A percentile compares a stretch with the other conserved stretches of the same genome.
These are phyloP conservation scores for Macrocentrus cingulum DNA, from an alignment of 1,140 invertebrate genomes.

Conservation along the genomic window DNA sequence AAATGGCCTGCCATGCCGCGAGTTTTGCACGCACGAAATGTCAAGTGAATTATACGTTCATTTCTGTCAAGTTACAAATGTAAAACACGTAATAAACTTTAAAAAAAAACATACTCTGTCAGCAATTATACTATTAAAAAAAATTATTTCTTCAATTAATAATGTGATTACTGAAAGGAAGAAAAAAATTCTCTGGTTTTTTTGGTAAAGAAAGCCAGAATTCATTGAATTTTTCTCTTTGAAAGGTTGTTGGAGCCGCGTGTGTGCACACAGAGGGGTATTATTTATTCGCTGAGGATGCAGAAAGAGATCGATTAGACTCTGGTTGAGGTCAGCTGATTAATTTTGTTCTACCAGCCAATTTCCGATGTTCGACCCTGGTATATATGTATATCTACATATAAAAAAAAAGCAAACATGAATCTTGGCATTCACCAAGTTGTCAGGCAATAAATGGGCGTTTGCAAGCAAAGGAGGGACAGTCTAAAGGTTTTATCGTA, in stretches of 20 bases:
- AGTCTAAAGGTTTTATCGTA: slow-evolving; percentile 12
- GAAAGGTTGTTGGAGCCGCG: neutral
- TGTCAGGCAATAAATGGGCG: slow-evolving; percentile 32
- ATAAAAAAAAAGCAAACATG: slow-evolving; percentile 25
- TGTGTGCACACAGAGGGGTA: neutral
- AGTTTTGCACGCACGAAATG: no score
- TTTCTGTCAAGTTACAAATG: no score
- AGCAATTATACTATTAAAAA: no score
- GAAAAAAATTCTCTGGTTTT: no score
- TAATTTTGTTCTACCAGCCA: slow-evolving; percentile 17
- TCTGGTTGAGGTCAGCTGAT: slow-evolving; percentile 7
- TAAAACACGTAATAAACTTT: no score
- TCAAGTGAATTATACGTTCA: no score
- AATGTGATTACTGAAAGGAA: no score
- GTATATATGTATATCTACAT: neutral
- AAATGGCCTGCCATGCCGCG: no score
- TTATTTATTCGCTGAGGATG: neutral
- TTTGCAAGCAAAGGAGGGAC: slow-evolving; percentile 22
- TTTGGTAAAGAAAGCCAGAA: neutral
- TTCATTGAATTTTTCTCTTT: no score
- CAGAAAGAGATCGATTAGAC: slow-evolving; percentile 9
- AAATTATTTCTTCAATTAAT: no score
- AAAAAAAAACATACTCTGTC: no score
- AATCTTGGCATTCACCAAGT: slow-evolving; percentile 34
- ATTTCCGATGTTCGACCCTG: slow-evolving; percentile 18